Percentiles rank a stretch among this genome's conserved stretches.
phyloP scores from a whole-genome alignment of 2,113 vertebrate species.

The Semicossyphus pulcher region DNA sequence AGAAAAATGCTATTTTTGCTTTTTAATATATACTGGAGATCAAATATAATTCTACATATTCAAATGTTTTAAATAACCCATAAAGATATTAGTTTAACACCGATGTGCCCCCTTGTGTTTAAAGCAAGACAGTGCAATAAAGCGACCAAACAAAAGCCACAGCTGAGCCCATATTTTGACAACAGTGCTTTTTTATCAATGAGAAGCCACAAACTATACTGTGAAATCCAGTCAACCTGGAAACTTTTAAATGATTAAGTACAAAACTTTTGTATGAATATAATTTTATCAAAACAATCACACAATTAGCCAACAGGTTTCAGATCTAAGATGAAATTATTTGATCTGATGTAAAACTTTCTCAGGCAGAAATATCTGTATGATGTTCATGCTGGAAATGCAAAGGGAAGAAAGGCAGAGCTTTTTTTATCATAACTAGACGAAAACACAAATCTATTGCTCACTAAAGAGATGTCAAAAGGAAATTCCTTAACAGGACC shows the following conservation, averaged over 20 bases:
- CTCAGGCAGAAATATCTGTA: not conserved
- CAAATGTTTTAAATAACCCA: not conserved
- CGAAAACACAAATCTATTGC: not conserved
- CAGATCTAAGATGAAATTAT: not conserved
- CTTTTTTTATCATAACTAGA: not conserved
- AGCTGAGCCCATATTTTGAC: not conserved
- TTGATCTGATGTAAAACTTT: not conserved
- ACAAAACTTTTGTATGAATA: not conserved
- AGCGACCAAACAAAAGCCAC: not conserved
- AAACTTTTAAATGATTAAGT: slow-evolving; percentile 6
- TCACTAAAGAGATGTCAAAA: not conserved
- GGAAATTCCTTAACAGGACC: not conserved
- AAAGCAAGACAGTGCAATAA: slow-evolving; percentile 25
- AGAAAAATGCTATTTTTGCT: not conserved
- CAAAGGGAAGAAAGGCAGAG: not conserved
- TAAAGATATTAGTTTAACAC: not conserved
- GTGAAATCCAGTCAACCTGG: not conserved
- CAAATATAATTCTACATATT: not conserved
- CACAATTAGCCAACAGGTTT: not conserved
- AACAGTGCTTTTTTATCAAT: slow-evolving; percentile 39
- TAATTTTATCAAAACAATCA: not conserved
- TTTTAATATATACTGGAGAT: not conserved
- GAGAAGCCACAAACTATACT: not conserved
- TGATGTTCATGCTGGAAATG: not conserved
- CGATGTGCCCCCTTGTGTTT: slow-evolving; percentile 57